Evolutionary conservation across 2,888 invertebrate genomes (phyloP).

Genomic region (Eilema depressum): DNA sequence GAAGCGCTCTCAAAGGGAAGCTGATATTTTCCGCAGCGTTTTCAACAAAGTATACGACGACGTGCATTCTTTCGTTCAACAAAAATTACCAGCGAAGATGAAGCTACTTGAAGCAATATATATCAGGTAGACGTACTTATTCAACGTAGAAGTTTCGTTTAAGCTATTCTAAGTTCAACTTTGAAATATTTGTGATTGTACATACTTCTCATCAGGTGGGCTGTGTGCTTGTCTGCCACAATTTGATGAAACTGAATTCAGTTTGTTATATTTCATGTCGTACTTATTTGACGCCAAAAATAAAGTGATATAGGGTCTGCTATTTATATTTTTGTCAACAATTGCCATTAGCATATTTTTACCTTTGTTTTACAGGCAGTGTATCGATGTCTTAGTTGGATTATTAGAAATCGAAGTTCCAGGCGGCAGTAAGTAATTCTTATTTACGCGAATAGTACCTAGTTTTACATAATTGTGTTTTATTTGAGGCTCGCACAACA

Average conservation of each 20-base stretch:
- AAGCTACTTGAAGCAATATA: constrained; percentile 93
- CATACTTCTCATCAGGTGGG: too few relatives aligned
- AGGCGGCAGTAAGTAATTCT: constrained; percentile 74
- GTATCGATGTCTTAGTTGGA: constrained; percentile 92
- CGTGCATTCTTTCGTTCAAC: constrained; percentile 89
- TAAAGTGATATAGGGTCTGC: background rate
- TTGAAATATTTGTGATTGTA: too few relatives aligned
- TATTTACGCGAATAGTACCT: background rate
- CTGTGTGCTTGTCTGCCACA: background rate
- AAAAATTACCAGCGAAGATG: constrained; percentile 92
- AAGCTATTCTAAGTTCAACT: too few relatives aligned
- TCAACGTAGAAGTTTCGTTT: background rate
- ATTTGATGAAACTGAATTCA: background rate
- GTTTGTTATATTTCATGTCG: too few relatives aligned
- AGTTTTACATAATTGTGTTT: background rate
- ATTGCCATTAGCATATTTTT: background rate
- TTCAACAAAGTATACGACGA: constrained; percentile 93
- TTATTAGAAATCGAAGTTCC: constrained; percentile 88
- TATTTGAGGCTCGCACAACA: too few relatives aligned
- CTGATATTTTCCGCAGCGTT: constrained; percentile 87
- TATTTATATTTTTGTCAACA: background rate
- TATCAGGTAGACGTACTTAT: constrained; percentile 77
- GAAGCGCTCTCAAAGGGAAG: constrained; percentile 88
- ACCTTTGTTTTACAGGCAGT: constrained; percentile 86
- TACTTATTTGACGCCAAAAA: background rate